A percentile compares a stretch with the other conserved stretches of the same genome.
Conservation (phyloP, 2,797 vertebrate genomes). For the Alca torda region DNA sequence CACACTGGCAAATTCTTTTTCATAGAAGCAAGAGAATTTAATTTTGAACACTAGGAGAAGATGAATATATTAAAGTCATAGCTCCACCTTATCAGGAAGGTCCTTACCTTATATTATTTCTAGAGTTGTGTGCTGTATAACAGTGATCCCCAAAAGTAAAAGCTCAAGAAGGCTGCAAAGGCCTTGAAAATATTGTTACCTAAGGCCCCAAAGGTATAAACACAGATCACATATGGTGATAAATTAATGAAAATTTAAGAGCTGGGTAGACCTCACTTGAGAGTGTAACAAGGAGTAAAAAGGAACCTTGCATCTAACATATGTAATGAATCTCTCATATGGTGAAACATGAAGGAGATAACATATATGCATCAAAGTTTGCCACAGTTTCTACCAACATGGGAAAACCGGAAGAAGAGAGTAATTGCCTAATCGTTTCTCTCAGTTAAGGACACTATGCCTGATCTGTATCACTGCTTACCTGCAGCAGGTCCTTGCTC, state of each 20-base stretch:
- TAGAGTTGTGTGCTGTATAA: background rate
- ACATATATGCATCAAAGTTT: background rate
- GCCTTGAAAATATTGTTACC: background rate
- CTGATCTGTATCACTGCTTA: background rate
- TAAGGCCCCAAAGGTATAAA: background rate
- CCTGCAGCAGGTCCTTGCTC: background rate
- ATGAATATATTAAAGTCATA: background rate
- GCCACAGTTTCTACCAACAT: background rate
- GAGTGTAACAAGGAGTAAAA: background rate
- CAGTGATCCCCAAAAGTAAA: background rate
- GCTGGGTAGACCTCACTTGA: background rate
- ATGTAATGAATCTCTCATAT: background rate
- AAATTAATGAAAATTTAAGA: background rate
- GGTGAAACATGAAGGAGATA: background rate
- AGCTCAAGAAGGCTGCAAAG: background rate
- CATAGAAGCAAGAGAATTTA: background rate
- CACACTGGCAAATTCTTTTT: background rate
- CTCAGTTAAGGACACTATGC: background rate
- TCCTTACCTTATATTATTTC: background rate
- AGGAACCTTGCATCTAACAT: fast-evolving
- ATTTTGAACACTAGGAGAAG: background rate
- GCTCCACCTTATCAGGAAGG: background rate
- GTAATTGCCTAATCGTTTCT: background rate
- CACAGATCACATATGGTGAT: background rate
- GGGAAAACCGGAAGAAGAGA: background rate